phyloP scores from a whole-genome alignment of 2,797 vertebrate species.

The Oreochromis grahami region DNA sequence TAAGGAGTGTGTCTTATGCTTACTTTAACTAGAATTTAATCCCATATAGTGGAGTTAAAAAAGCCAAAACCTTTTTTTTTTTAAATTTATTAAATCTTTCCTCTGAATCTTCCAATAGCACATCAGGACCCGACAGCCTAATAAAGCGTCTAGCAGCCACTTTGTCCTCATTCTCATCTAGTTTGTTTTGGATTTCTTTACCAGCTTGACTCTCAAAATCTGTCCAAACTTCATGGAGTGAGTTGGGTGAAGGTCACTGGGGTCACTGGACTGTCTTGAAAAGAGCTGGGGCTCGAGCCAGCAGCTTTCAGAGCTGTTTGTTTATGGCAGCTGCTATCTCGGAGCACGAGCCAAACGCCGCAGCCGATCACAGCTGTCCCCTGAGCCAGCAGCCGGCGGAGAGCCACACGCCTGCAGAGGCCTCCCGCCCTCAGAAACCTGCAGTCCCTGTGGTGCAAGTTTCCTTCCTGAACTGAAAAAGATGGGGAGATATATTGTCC shows the following conservation, averaged over 20 bases:
- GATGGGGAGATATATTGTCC: neutral
- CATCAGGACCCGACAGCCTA: neutral
- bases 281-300: constrained; percentile 49
- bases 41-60: neutral
- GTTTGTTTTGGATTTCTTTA: constrained; percentile 6
- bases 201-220: constrained; percentile 9
- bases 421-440: constrained; percentile 39
- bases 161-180: constrained; percentile 2
- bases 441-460: constrained; percentile 29
- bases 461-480: constrained; percentile 15
- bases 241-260: constrained; percentile 22
- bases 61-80: neutral
- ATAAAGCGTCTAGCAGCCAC: neutral
- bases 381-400: constrained; percentile 33
- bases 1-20: neutral
- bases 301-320: constrained; percentile 69
- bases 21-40: neutral
- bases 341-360: constrained; percentile 59
- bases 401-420: constrained; percentile 46
- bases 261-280: constrained; percentile 32
- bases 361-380: constrained; percentile 58
- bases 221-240: constrained; percentile 42
- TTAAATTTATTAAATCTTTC: neutral
- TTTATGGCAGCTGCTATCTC: constrained; percentile 69
- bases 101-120: neutral